Evolutionary conservation across 1,140 invertebrate species (phyloP).

Genomic region (Cydia amplana): DNA sequence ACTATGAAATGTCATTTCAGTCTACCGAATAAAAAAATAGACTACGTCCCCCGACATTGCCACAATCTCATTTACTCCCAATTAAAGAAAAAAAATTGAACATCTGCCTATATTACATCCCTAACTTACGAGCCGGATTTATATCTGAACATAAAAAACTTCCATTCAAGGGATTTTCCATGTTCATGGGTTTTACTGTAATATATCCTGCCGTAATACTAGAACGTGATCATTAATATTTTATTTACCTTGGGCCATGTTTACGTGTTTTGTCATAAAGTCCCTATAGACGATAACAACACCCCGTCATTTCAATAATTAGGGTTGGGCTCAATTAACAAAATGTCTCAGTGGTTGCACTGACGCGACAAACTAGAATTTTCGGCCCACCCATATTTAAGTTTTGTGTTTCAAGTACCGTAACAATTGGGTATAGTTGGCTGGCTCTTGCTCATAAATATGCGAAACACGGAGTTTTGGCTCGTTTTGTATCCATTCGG

Average conservation of each 20-base stretch:
- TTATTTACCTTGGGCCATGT: neutral
- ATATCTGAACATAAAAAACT: too few species aligned
- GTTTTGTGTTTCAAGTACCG: slow-evolving; percentile 29
- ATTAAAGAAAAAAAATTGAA: too few species aligned
- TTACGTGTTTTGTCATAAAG: neutral
- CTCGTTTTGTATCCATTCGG: slow-evolving; percentile 15
- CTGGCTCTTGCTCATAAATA: slow-evolving; percentile 19
- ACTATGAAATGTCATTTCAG: too few species aligned
- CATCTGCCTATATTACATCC: too few species aligned
- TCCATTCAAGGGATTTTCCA: too few species aligned
- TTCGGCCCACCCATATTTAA: slow-evolving; percentile 17
- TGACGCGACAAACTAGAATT: slow-evolving; percentile 11
- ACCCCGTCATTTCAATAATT: slow-evolving; percentile 3
- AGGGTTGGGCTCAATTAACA: slow-evolving; percentile 3
- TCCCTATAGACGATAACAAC: neutral
- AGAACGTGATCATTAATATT: neutral
- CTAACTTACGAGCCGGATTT: too few species aligned
- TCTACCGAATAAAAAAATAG: too few species aligned
- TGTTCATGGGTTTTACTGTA: too few species aligned
- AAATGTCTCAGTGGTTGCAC: neutral
- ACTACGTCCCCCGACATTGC: too few species aligned
- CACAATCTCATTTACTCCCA: too few species aligned
- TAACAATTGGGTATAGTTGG: slow-evolving; percentile 29
- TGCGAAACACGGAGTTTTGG: slow-evolving; percentile 29
- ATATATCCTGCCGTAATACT: too few species aligned